These are phyloP conservation scores for Tyrannus savana DNA, from an alignment of 2,113 vertebrate genomes.

Conservation along the genomic window DNA sequence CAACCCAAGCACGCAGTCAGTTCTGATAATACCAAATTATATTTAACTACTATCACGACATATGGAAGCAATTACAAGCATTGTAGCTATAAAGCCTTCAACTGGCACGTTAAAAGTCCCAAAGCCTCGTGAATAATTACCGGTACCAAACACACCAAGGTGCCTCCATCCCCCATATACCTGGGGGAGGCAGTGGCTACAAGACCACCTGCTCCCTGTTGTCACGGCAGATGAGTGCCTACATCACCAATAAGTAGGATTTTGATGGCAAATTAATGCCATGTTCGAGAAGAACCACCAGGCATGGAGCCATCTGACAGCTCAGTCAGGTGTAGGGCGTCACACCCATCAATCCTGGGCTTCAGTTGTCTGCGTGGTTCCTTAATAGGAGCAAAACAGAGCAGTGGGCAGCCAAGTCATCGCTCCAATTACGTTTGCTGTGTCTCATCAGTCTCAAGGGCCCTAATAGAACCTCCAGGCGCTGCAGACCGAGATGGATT, in stretches of 20 bases:
- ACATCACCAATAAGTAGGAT: background rate
- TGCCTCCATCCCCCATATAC: background rate
- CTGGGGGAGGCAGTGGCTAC: background rate
- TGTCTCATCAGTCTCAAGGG: background rate
- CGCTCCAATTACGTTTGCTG: background rate
- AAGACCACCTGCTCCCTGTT: background rate
- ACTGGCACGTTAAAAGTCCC: background rate
- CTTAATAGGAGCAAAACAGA: background rate
- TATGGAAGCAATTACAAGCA: background rate
- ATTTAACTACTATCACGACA: background rate
- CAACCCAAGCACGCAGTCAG: background rate
- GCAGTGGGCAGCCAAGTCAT: background rate
- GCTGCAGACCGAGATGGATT: background rate
- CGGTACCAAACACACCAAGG: background rate
- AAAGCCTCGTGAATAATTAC: background rate
- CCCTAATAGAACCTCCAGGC: background rate
- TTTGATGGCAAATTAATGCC: background rate
- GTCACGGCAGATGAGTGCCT: background rate
- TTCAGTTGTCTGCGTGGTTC: rapidly evolving
- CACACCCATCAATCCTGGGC: background rate
- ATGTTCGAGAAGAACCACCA: rapidly evolving
- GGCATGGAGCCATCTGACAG: background rate
- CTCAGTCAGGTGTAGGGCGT: rapidly evolving
- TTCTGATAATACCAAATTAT: background rate
- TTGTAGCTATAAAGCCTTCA: background rate